Evolutionary conservation across 2,888 invertebrate species (phyloP).

Genomic region (Macrophya alboannulata): DNA sequence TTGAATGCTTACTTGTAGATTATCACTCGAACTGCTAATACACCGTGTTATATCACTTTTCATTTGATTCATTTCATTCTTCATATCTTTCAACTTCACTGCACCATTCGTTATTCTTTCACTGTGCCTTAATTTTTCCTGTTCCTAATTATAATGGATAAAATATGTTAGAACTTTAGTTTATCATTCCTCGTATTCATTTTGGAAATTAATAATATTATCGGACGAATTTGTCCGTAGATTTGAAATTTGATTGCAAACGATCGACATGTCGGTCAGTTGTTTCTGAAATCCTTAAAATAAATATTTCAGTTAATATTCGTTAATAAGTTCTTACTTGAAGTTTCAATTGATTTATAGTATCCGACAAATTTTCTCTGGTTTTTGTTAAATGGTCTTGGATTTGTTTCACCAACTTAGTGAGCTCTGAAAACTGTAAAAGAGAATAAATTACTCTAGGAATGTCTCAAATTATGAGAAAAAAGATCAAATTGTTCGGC

Average conservation of each 20-base stretch:
- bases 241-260: background rate
- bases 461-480: background rate
- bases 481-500: background rate
- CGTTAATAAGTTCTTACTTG: constrained; percentile 67
- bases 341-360: constrained; percentile 70
- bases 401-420: constrained; percentile 67
- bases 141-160: constrained; percentile 66
- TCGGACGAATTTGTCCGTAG: background rate
- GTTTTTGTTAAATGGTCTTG: constrained; percentile 70
- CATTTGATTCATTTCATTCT: constrained; percentile 74
- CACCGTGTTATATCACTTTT: constrained; percentile 67
- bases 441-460: constrained; percentile 47
- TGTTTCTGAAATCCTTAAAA: constrained; percentile 18
- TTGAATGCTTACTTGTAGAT: constrained; percentile 63
- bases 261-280: background rate
- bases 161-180: background rate
- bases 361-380: constrained; percentile 69
- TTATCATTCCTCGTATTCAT: background rate
- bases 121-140: constrained; percentile 69
- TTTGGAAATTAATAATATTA: background rate
- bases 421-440: constrained; percentile 71
- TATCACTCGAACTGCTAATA: constrained; percentile 64
- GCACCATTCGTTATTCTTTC: constrained; percentile 70
- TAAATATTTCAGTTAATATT: constrained; percentile 7
- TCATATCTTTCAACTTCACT: constrained; percentile 73